Percentiles rank a stretch among this genome's conserved stretches.
phyloP scores from a whole-genome alignment of 2,113 vertebrate genomes.

The Gasterosteus aculeatus region DNA sequence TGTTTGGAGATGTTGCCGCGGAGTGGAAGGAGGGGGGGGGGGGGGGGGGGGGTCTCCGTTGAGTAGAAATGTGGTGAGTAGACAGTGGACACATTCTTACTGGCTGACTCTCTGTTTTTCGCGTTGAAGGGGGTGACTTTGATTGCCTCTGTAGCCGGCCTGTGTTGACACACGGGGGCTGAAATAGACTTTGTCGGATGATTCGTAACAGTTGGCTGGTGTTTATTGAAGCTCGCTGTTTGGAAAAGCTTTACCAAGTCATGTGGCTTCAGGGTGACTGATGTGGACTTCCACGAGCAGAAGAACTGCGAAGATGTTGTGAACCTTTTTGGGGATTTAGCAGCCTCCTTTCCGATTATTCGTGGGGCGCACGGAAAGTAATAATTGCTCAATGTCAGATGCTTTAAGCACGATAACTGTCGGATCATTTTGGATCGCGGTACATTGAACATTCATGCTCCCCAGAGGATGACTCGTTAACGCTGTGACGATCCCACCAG shows the following conservation, averaged over 20 bases:
- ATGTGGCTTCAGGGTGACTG: not conserved
- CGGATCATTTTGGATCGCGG: no score
- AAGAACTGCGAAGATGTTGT: not conserved
- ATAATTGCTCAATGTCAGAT: not conserved
- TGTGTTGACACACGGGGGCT: conserved; percentile 23
- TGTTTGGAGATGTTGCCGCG: conserved; percentile 36
- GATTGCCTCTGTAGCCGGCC: conserved; percentile 18
- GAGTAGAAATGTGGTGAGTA: conserved; percentile 12
- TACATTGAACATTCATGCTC: not conserved
- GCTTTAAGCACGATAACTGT: not conserved
- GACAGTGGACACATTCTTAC: conserved; percentile 21
- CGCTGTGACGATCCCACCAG: not conserved
- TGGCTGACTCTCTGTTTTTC: conserved; percentile 13
- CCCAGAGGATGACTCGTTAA: not conserved
- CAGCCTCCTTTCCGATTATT: not conserved
- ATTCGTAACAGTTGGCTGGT: not conserved
- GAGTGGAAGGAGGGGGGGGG: not conserved
- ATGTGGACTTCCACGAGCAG: not conserved
- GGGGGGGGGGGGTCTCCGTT: conserved; percentile 12
- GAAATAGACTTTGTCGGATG: conserved; percentile 3
- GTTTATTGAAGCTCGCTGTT: conserved; percentile 3
- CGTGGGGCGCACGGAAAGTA: not conserved
- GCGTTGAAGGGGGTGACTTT: conserved; percentile 22
- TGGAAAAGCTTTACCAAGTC: not conserved
- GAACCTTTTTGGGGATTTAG: not conserved